Evolutionary conservation across 2,797 vertebrate species (phyloP).

Genomic region (Agapornis canus): DNA sequence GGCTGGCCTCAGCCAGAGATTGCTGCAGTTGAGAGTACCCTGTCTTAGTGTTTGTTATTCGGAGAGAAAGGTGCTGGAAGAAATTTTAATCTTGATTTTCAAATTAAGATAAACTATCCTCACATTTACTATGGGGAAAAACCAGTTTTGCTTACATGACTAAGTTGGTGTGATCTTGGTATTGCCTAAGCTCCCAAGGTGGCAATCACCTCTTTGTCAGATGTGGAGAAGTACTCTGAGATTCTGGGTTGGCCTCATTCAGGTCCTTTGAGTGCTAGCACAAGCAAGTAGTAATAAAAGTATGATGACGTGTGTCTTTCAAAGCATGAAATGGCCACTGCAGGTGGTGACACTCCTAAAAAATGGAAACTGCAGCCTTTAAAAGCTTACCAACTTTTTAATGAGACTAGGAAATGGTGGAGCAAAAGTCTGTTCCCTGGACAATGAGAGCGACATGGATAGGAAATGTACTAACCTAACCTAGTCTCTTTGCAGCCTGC

Average conservation of each 20-base stretch:
- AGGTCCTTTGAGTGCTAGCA: neutral
- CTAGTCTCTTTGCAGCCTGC: neutral
- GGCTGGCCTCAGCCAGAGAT: accelerated
- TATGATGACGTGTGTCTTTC: neutral
- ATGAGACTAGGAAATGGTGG: conserved; percentile 13
- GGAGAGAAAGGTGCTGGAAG: neutral
- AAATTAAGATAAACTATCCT: neutral
- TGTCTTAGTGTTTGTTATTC: neutral
- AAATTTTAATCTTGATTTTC: neutral
- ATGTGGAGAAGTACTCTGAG: neutral
- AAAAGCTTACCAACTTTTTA: conserved; percentile 31
- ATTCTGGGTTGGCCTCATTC: neutral
- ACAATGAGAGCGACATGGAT: neutral
- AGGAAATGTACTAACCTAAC: conserved; percentile 55
- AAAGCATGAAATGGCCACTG: neutral
- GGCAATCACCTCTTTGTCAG: neutral
- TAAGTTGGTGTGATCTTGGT: neutral
- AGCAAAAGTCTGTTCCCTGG: conserved; percentile 48
- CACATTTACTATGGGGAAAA: neutral
- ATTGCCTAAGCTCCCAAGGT: neutral
- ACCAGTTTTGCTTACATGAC: neutral
- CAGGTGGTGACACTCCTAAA: conserved; percentile 5
- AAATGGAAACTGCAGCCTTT: conserved; percentile 1
- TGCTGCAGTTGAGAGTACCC: neutral
- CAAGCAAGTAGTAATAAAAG: neutral